These are phyloP conservation scores for Archips crataeganus DNA, from an alignment of 2,888 invertebrate species.

Conservation along the genomic window DNA sequence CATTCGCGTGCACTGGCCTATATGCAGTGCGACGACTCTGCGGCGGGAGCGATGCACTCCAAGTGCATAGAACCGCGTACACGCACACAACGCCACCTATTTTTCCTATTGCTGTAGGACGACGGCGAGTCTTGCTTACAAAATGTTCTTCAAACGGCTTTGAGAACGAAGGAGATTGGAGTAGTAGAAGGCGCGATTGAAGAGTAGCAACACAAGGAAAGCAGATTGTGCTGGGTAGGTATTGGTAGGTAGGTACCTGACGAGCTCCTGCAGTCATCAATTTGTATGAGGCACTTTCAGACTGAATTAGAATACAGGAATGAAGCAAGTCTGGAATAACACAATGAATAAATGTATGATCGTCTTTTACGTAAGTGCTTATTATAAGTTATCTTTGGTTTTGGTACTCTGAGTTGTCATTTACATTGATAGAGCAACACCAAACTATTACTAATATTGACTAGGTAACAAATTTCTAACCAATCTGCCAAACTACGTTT, in stretches of 20 bases:
- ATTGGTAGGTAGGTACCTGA: background rate
- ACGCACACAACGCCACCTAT: slow-evolving; percentile 79
- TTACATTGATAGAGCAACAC: background rate
- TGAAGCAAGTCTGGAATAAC: no score
- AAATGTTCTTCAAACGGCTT: slow-evolving; percentile 72
- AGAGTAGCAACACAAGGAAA: background rate
- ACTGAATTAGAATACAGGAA: background rate
- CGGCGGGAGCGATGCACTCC: slow-evolving; percentile 85
- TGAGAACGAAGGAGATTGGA: slow-evolving; percentile 70
- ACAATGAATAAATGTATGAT: background rate
- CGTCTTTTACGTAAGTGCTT: no score
- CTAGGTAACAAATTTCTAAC: no score
- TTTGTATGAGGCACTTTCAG: background rate
- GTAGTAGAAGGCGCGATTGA: slow-evolving; percentile 24
- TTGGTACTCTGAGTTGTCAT: background rate
- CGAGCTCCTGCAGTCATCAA: background rate
- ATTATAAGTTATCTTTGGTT: no score
- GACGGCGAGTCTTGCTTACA: slow-evolving; percentile 69
- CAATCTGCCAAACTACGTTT: background rate
- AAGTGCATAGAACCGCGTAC: slow-evolving; percentile 79
- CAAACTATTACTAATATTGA: no score
- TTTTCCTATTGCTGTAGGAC: slow-evolving; percentile 70
- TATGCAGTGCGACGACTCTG: slow-evolving; percentile 86
- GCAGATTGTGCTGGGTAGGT: background rate
- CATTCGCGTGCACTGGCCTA: slow-evolving; percentile 86